These are phyloP conservation scores for Holocentrus rufus DNA, from an alignment of 2,797 vertebrate genomes.

Conservation along the genomic window DNA sequence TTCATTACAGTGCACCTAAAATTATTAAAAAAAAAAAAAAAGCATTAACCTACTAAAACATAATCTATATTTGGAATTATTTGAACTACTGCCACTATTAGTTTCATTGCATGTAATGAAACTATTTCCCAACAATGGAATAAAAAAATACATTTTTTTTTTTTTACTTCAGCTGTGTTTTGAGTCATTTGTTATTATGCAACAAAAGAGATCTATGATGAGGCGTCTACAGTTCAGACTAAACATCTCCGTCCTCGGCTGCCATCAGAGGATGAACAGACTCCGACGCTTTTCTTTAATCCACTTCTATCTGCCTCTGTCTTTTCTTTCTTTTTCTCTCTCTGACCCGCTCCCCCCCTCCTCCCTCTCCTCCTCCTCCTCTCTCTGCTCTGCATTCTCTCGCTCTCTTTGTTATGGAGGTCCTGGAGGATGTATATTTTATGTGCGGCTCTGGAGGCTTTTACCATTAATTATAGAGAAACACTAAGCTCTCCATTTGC, in stretches of 20 bases:
- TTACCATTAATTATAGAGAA: conserved; percentile 88
- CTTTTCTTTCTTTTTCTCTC: conserved; percentile 43
- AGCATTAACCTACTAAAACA: no score
- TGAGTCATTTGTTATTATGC: background rate
- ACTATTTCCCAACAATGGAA: no score
- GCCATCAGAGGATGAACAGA: background rate
- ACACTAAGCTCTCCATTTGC: conserved; percentile 86
- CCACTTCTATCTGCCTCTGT: conserved; percentile 29
- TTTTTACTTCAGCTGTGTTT: background rate
- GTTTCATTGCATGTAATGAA: no score
- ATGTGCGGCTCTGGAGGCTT: conserved; percentile 84
- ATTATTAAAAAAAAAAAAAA: no score
- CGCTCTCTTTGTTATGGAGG: conserved; percentile 76
- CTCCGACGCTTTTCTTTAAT: conserved; percentile 15
- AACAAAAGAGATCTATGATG: background rate
- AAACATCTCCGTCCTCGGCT: background rate
- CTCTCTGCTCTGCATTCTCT: conserved; percentile 51
- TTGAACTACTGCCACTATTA: no score
- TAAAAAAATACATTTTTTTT: no score
- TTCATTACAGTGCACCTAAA: no score
- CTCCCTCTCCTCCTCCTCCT: conserved; percentile 20
- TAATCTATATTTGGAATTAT: no score
- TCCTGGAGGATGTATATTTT: conserved; percentile 82
- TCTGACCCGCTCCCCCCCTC: conserved; percentile 36
- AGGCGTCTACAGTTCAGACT: background rate